These are phyloP conservation scores for Sussaba pulchella DNA, from an alignment of 2,888 invertebrate species.

Conservation along the genomic window DNA sequence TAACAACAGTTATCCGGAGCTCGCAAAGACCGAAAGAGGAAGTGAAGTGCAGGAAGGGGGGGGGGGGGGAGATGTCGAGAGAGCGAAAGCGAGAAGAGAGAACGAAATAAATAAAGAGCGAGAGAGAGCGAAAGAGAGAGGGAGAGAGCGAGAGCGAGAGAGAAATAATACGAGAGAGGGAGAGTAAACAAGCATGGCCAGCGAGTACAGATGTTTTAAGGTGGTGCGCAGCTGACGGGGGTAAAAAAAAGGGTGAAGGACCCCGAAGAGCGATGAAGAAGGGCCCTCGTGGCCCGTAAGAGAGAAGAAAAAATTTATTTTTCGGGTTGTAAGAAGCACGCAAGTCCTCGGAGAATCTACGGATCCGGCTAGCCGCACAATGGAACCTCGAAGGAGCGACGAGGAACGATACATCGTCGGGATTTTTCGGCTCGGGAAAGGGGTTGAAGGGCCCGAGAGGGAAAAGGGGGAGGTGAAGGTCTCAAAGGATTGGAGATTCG, in stretches of 20 bases:
- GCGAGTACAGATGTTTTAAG: constrained; percentile 80
- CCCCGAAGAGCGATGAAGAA: constrained; percentile 70
- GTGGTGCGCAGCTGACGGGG: constrained; percentile 81
- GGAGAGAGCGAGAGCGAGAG: constrained; percentile 64
- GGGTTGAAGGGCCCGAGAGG: too few relatives aligned
- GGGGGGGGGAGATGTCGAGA: constrained; percentile 58
- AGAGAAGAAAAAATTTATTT: constrained; percentile 58
- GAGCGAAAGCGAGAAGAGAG: constrained; percentile 61
- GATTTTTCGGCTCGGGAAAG: too few relatives aligned
- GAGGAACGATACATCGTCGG: constrained; percentile 33
- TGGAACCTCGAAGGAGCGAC: constrained; percentile 55
- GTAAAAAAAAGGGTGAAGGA: constrained; percentile 82
- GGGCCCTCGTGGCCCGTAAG: constrained; percentile 63
- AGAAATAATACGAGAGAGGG: constrained; percentile 61
- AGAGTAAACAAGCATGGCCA: constrained; percentile 52
- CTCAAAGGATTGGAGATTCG: constrained; percentile 53
- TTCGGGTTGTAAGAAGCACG: constrained; percentile 27
- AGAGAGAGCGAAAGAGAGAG: constrained; percentile 50
- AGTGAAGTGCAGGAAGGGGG: constrained; percentile 56
- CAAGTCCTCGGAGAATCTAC: constrained; percentile 37
- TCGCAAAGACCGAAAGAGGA: constrained; percentile 25
- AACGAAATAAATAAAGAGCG: too few relatives aligned
- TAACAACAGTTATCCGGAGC: constrained; percentile 60
- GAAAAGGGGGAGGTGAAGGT: constrained; percentile 48
- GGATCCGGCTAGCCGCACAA: constrained; percentile 40